phyloP scores from a whole-genome alignment of 2,113 vertebrate genomes.

The Alligator mississippiensis region DNA sequence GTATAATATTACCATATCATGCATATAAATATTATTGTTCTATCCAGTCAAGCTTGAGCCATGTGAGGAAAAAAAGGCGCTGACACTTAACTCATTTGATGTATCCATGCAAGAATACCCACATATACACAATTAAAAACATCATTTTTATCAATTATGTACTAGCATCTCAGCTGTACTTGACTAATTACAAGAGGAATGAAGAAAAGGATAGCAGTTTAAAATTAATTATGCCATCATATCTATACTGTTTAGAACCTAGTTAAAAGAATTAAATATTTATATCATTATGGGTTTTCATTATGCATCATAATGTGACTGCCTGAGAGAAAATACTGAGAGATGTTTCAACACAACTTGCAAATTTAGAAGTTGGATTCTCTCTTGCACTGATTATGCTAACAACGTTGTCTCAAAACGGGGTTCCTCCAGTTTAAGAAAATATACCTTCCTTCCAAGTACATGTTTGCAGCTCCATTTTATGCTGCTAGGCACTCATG shows the following conservation, averaged over 20 bases:
- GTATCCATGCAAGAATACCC: conserved; percentile 44
- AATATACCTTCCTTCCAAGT: neutral
- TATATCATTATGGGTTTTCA: conserved; percentile 63
- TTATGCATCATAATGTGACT: conserved; percentile 52
- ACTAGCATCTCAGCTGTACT: conserved; percentile 55
- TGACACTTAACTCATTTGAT: conserved; percentile 42
- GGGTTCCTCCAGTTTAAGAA: neutral
- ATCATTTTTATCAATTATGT: conserved; percentile 75
- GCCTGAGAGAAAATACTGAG: conserved; percentile 42
- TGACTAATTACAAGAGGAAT: conserved; percentile 74
- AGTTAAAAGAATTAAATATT: conserved; percentile 75
- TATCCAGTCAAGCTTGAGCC: conserved; percentile 12
- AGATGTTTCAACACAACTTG: neutral
- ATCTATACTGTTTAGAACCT: conserved; percentile 66
- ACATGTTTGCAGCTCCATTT: neutral
- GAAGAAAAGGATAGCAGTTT: conserved; percentile 48
- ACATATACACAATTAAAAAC: conserved; percentile 63
- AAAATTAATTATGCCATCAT: conserved; percentile 74
- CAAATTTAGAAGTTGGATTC: neutral
- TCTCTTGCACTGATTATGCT: neutral
- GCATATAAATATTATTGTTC: conserved; percentile 29
- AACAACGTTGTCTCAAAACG: neutral
- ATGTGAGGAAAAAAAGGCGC: neutral
- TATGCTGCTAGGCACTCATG: neutral
- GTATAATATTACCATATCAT: neutral